Evolutionary conservation across 2,113 vertebrate genomes (phyloP).

Genomic region (Prionailurus bengalensis): DNA sequence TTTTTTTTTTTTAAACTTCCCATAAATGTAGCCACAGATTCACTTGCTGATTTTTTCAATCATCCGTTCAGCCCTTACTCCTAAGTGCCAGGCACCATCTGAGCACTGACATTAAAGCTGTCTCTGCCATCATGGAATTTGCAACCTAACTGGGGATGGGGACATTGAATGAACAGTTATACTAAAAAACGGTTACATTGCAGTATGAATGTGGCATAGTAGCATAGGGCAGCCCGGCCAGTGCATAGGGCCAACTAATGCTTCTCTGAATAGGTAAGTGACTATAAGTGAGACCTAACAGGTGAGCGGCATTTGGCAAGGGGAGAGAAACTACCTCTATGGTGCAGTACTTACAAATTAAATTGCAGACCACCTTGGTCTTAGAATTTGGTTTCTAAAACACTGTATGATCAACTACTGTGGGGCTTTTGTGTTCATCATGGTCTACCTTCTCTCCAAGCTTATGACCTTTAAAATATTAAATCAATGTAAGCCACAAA

Average conservation of each 20-base stretch:
- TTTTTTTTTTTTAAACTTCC: background rate
- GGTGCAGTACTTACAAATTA: background rate
- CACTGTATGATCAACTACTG: background rate
- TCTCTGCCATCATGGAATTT: background rate
- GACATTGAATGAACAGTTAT: background rate
- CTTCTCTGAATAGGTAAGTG: background rate
- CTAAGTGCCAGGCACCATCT: background rate
- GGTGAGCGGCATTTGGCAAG: no score
- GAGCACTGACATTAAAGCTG: background rate
- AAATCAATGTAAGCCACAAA: background rate
- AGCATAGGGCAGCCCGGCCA: background rate
- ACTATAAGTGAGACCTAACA: background rate
- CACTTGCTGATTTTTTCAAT: background rate
- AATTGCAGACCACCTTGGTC: background rate
- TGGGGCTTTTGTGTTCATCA: background rate
- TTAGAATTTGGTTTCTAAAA: background rate
- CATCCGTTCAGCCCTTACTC: background rate
- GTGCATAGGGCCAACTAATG: background rate
- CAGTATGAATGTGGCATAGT: background rate
- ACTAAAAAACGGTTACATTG: background rate
- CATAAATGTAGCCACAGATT: background rate
- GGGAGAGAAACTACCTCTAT: background rate
- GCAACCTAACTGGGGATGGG: background rate
- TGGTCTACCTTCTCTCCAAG: background rate
- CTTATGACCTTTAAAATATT: background rate